phyloP scores from a whole-genome alignment of 1,140 invertebrate genomes.

The Dufourea novaeangliae region DNA sequence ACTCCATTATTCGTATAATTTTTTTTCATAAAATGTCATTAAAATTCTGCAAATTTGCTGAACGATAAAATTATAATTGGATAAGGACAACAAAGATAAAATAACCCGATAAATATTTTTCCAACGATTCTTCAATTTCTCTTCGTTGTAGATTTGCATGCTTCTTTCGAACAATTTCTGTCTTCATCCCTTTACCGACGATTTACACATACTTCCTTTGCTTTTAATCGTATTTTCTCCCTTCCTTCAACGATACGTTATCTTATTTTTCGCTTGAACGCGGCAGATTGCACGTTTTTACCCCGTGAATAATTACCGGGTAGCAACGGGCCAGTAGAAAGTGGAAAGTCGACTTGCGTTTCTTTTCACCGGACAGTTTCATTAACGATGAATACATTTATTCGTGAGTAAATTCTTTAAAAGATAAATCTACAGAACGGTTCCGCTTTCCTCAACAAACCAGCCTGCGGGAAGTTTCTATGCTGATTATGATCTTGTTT shows the following conservation, averaged over 20 bases:
- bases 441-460: background rate
- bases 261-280: background rate
- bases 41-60: no score
- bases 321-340: background rate
- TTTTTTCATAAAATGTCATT: no score
- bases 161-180: background rate
- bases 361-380: background rate
- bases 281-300: background rate
- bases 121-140: background rate
- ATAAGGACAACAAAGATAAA: no score
- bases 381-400: background rate
- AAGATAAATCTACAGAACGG: background rate
- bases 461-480: background rate
- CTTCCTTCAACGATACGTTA: background rate
- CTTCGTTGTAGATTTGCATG: background rate
- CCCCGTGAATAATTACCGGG: background rate
- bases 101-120: no score
- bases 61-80: no score
- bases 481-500: background rate
- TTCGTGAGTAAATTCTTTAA: background rate
- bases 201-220: no score
- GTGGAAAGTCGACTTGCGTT: background rate
- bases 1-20: no score
- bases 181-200: no score
- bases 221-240: background rate